Base-by-base conservation (phyloP, 2,797 vertebrate species). In the Chelonia mydas region DNA sequence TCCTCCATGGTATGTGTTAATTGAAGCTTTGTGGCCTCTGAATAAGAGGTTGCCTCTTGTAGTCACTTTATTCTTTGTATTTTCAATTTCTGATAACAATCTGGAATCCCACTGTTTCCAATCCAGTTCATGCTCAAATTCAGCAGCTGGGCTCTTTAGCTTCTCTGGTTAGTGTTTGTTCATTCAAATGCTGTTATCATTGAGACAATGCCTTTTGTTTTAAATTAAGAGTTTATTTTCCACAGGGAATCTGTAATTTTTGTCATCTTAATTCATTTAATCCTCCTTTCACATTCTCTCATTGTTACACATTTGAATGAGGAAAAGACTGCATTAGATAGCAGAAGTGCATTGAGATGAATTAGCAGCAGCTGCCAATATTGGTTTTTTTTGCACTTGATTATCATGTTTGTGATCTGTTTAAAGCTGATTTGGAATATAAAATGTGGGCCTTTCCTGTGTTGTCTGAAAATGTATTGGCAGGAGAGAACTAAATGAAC, bases 291-390 rank as follows among this genome's bases (percentile, higher is more conserved):
- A 50, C 33, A 51, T 82, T 6, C 16, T 68, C 7, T 45, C 3
- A 13, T 16, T 88, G 53, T 54, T 83, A 33, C 7, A 47, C 2
- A 1, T 95, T 88, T 92, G n/a, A 59, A 81, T 87, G 50, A 72
- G 61, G 79, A 90, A 49, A 88, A 87, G 47, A 50, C 61, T 95
- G 33, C 51, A 91, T 94, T 96, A 95, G 55, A 83, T 89, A n/a
- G 57, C 95, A 45, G 51, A 74, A 3, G 80, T 28, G 82, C 28
- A 79, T 81, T 72, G 81, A 13, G 84, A 33, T 41, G 81, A 7
- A 33, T 85, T 90, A 86, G 84, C 41, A 37, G 1, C 61, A 80
- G 54, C 76, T 88, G 33, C 57, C 80, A 86, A 88, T 89, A 81
- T 57, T 88, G 25, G 92, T 41, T 41, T 95, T 97, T 89, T 78